Conservation (phyloP, 2,888 invertebrate species). For the Laspeyria flexula region DNA sequence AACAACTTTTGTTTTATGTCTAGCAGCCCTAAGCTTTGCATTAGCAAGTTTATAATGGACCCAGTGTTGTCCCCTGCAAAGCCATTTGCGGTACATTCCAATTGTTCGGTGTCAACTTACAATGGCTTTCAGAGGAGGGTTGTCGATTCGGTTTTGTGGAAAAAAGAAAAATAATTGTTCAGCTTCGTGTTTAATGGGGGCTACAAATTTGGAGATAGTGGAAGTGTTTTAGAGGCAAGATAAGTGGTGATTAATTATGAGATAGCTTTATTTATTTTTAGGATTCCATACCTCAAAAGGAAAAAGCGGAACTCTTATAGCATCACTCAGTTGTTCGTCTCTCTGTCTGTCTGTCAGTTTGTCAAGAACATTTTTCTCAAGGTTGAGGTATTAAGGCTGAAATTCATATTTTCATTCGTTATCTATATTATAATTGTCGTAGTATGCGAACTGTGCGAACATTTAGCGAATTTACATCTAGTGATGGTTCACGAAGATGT, state of each 20-base stretch:
- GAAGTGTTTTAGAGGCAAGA: not conserved
- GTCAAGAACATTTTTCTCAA: no score
- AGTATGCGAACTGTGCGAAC: no score
- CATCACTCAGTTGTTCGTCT: no score
- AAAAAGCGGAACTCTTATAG: no score
- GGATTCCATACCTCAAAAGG: no score
- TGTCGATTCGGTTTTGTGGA: not conserved
- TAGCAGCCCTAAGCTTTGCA: slow-evolving; percentile 18
- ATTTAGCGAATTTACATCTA: no score
- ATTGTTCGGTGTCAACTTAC: slow-evolving; percentile 9
- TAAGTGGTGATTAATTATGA: not conserved
- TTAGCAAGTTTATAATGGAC: slow-evolving; percentile 41
- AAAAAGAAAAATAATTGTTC: not conserved
- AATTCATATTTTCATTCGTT: no score
- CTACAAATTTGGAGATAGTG: not conserved
- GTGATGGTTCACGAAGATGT: no score
- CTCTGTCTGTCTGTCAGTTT: no score
- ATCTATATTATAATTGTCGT: no score
- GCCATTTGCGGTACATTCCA: slow-evolving; percentile 28
- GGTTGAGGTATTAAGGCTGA: no score
- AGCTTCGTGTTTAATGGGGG: not conserved
- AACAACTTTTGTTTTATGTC: slow-evolving; percentile 20
- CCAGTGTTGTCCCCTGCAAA: slow-evolving; percentile 10
- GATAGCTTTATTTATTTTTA: not conserved
- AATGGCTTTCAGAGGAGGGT: not conserved